phyloP scores from a whole-genome alignment of 30 jellyfish, hydroid and myxozoan species.

The Aurelia aurita complex sp. Pacific region DNA sequence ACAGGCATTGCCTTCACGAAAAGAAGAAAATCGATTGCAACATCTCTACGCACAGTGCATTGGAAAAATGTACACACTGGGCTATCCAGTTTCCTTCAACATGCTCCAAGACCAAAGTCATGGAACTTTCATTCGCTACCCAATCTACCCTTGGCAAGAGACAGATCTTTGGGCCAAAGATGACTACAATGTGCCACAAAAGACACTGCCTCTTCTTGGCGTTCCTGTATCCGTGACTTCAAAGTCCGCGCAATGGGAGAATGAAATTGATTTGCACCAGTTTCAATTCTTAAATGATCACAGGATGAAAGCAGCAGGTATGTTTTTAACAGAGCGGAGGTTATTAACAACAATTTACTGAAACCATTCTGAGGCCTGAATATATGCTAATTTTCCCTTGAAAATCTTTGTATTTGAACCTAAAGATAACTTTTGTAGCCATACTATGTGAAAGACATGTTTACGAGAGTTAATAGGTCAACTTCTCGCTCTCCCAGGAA shows the following conservation, averaged over 20 bases:
- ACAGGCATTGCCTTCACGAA: slow-evolving; percentile 64
- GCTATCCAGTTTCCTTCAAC: slow-evolving; percentile 44
- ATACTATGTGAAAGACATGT: too few species aligned
- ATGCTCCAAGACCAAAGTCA: slow-evolving; percentile 20
- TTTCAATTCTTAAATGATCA: slow-evolving; percentile 51
- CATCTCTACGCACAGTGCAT: slow-evolving; percentile 50
- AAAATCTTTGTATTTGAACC: too few species aligned
- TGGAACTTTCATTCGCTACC: slow-evolving; percentile 58
- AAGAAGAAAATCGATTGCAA: slow-evolving; percentile 37
- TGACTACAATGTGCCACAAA: slow-evolving; percentile 15
- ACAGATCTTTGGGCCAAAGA: slow-evolving; percentile 71
- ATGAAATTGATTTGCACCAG: slow-evolving; percentile 52
- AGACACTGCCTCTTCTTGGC: slow-evolving; percentile 58
- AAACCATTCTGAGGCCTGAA: too few species aligned
- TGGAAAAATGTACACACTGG: slow-evolving; percentile 70
- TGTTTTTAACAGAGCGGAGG: too few species aligned
- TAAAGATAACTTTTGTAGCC: too few species aligned
- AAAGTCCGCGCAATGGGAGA: slow-evolving; percentile 38
- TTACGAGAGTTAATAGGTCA: too few species aligned
- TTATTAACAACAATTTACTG: too few species aligned
- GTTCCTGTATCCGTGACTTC: slow-evolving; percentile 23
- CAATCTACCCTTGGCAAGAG: slow-evolving; percentile 73
- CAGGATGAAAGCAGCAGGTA: slow-evolving; percentile 71
- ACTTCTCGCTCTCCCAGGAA: too few species aligned
- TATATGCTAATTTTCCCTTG: too few species aligned